Evolutionary conservation across 2,888 invertebrate genomes (phyloP), one percentile per base, ranked within the genome.

Genomic region (Xestobium rufovillosum): DNA sequence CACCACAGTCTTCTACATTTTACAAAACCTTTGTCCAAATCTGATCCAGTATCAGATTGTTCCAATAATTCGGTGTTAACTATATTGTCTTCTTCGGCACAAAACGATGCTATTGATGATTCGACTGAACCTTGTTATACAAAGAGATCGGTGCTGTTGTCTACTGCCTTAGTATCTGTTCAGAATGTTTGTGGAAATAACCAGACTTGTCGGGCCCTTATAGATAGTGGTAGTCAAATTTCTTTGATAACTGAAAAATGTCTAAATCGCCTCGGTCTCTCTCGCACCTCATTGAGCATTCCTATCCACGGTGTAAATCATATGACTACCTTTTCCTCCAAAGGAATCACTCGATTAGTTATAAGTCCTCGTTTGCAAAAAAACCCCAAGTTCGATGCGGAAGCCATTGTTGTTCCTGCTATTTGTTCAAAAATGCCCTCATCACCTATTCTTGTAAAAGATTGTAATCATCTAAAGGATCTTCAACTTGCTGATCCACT

Each of bases 381-480:
- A 28, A 6, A 28, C 8, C 9, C 28, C 6, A 6, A 6, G 11
- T 28, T 28, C 11, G 9, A 28, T 9, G 6, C 11, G 8, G 28
- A 28, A 28, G 28, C 11, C 11, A 9, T 28, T 10, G 28, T 28
- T 28, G 6, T 28, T 9, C 28, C 28, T 10, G 11, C 8, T 8
- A 28, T 28, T 28, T 28, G 28, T 28, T 6, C 8, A 9, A 11
- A 28, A 9, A 28, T 28, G 11, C 28, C 28, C 9, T n/a, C 8
- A 8, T 8, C 8, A n/a, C 11, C 28, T 8, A 9, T 28, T 10
- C 11, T 11, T n/a, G 11, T 6, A 11, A 11, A 10, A 10, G 6
- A 11, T 28, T 28, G 28, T 9, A 9, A 6, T n/a, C 28, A 28
- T 28, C 8, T 28, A 8, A n/a, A 9, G 9, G 11, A 28, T 28